phyloP scores from a whole-genome alignment of 2,797 vertebrate genomes.

The Thunnus albacares region DNA sequence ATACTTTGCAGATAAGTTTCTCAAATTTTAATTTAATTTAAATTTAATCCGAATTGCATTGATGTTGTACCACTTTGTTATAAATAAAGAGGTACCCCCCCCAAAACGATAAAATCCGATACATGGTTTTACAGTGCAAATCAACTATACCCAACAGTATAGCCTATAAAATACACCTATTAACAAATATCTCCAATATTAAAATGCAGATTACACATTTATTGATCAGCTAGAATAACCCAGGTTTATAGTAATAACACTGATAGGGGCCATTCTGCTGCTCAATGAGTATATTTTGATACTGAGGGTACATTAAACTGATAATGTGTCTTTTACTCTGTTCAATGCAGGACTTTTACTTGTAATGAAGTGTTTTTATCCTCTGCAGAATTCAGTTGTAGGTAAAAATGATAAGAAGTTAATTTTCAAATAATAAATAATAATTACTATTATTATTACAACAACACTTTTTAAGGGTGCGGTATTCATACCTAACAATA shows the following conservation, averaged over 20 bases:
- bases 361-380: background rate
- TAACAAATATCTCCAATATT: too few relatives aligned
- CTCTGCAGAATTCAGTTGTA: background rate
- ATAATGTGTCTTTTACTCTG: background rate
- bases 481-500: background rate
- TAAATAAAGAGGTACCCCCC: too few relatives aligned
- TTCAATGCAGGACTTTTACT: background rate
- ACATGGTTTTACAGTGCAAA: too few relatives aligned
- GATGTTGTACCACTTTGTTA: too few relatives aligned
- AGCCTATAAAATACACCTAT: background rate
- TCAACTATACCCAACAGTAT: background rate
- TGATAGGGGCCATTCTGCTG: background rate
- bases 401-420: background rate
- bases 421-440: background rate
- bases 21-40: too few relatives aligned
- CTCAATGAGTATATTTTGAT: background rate
- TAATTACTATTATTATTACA: background rate
- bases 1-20: background rate
- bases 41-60: too few relatives aligned
- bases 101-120: too few relatives aligned
- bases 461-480: conserved; percentile 1
- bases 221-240: background rate
- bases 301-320: too few relatives aligned
- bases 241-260: background rate
- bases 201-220: background rate